Evolutionary conservation across 2,113 vertebrate species (phyloP), one percentile per base, ranked within the genome.

Genomic region (Chelonoidis abingdonii): DNA sequence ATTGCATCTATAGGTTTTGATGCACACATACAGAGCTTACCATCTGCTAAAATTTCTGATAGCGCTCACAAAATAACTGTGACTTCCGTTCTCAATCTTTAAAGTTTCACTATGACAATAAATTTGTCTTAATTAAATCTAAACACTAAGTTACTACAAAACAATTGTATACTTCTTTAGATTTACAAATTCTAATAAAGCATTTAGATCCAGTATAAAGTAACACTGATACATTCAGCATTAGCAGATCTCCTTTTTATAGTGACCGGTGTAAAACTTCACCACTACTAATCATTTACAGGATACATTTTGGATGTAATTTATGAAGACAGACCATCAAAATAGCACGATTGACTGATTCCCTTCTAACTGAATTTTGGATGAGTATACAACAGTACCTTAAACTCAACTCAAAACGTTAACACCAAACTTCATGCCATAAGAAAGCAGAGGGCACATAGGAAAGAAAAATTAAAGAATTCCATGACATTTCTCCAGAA

Each of bases 31-130:
- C 82, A 81, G 94, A 79, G 80, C 25, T 80, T 92, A 50, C 93
- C 95, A 97, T 92, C 94, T 97, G 97, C 56, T 92, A 29, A 29
- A 88, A 93, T 96, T 91, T 94, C 90, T 95, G 92, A 95, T 75
- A 86, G 52, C 52, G 65, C 31, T 86, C 65, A 53, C 94, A 97
- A 93, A 97, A n/a, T 92, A 97, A 97, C 91, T 59, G 84, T 86
- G 94, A 96, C 95, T 97, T 97, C 91, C 62, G 80, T 94, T 97
- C 97, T 93, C 93, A 92, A 65, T 79, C 50, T 78, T 78, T 88
- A 65, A 92, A 79, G 97, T 97, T 97, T 97, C 96, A 80, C 41
- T 97, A 97, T 97, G 95, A 97, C 41, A 4, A 84, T 91, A 83
- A 93, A 65, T 88, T 25, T 25, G 72, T 85, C 88, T 96, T 90